Evolutionary conservation across 2,888 invertebrate species (phyloP), one percentile per base, ranked within the genome.

Genomic region (Hemicrepidius hirtus): DNA sequence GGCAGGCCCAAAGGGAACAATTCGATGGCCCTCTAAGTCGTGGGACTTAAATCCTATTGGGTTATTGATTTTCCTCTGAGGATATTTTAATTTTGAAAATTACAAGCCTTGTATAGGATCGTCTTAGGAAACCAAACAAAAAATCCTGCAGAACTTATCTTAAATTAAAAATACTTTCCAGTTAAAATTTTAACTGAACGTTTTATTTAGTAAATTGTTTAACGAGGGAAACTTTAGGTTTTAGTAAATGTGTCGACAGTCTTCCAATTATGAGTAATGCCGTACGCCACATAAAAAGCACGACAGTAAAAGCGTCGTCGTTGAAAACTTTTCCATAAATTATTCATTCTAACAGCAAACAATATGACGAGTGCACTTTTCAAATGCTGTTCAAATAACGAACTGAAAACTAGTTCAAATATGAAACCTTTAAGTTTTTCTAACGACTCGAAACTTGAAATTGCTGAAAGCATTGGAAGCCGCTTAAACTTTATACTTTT

Each of bases 261-360:
- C 24, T 49, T 49, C 49, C 49, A 49, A 49, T 49, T 49, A 49
- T 12, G 49, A 49, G 12, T 49, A 49, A 18, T 44, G 49, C 49
- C 24, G 10, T n/a, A 12, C 49, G 20, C 24, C 49, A 24, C 49
- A 12, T 24, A 49, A 49, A n/a, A 44, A 44, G 44, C 49, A 20
- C 49, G 21, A 49, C 49, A 49, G 49, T 20, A 49, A 49, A 49
- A 49, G 49, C 49, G 12, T 49, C 49, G 28, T 44, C 32, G n/a
- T n/a, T n/a, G n/a, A 13, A 32, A 35, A 59, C 59, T 40, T 40
- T 59, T 59, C 59, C 10, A 59, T 59, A 59, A 59, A 59, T 59
- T 40, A 59, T 59, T 37, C 59, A 59, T 59, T 59, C 21, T 7
- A 59, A 40, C 20, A 32, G 59, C 59, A 40, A 40, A 59, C 37